phyloP scores from a whole-genome alignment of 2,797 vertebrate species.

The Melanotaenia boesemani region DNA sequence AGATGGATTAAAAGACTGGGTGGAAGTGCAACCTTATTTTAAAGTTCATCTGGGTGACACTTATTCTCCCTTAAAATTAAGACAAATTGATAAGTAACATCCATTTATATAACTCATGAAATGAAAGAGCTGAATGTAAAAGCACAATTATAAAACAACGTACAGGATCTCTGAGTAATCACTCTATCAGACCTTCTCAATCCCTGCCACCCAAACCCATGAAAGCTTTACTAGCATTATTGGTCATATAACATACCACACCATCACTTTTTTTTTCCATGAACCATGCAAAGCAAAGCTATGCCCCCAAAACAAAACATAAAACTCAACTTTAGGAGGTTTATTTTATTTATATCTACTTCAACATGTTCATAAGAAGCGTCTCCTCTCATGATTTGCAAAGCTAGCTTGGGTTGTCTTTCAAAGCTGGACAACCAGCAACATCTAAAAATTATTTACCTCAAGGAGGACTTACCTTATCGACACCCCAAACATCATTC shows the following conservation, averaged over 20 bases:
- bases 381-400: constrained; percentile 46
- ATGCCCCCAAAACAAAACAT: background rate
- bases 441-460: constrained; percentile 36
- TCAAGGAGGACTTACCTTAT: constrained; percentile 47
- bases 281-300: background rate
- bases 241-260: too few species aligned
- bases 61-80: background rate
- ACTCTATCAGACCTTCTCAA: too few species aligned
- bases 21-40: background rate
- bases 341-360: constrained; percentile 24
- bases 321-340: background rate
- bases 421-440: constrained; percentile 70
- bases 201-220: too few species aligned
- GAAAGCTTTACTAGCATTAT: background rate
- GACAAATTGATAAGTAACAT: background rate
- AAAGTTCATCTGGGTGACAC: background rate
- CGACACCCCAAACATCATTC: background rate
- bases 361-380: constrained; percentile 53
- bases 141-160: background rate
- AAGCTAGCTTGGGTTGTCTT: constrained; percentile 42
- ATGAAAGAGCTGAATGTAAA: background rate
- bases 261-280: background rate
- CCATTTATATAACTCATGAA: too few species aligned
- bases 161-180: background rate
- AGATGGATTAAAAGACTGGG: background rate